Evolutionary conservation across 37 sponge, comb jelly and placozoan species (phyloP).

Genomic region (Petrosia ficiformis): DNA sequence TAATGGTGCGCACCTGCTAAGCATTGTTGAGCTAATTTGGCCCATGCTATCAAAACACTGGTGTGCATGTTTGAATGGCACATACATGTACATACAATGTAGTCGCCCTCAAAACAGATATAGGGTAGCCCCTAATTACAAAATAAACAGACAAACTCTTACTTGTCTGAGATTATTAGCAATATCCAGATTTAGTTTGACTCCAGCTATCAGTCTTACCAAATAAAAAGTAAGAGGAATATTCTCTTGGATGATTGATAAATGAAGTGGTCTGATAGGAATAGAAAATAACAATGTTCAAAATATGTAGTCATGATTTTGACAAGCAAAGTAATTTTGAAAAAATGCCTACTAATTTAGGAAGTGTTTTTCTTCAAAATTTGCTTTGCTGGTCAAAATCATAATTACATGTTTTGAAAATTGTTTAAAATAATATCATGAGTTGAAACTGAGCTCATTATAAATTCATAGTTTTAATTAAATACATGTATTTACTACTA

Average conservation of each 20-base stretch:
- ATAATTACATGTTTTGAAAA: not conserved
- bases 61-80: not conserved
- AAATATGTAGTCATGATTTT: not conserved
- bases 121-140: too few relatives aligned
- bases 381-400: not conserved
- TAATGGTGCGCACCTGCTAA: too few relatives aligned
- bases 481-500: too few relatives aligned
- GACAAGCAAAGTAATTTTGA: not conserved
- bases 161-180: slow-evolving; percentile 82
- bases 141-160: too few relatives aligned
- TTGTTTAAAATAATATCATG: too few relatives aligned
- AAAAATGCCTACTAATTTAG: not conserved
- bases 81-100: not conserved
- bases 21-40: too few relatives aligned
- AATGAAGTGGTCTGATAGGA: slow-evolving; percentile 69
- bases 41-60: too few relatives aligned
- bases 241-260: slow-evolving; percentile 76
- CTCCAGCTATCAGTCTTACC: slow-evolving; percentile 53
- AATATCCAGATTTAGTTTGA: slow-evolving; percentile 68
- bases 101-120: too few relatives aligned
- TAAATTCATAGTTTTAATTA: too few relatives aligned
- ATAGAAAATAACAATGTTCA: not conserved
- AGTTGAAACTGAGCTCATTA: too few relatives aligned
- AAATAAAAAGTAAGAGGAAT: slow-evolving; percentile 56
- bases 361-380: not conserved